Conservation (phyloP, 2,113 vertebrate species). For the Daubentonia madagascariensis region DNA sequence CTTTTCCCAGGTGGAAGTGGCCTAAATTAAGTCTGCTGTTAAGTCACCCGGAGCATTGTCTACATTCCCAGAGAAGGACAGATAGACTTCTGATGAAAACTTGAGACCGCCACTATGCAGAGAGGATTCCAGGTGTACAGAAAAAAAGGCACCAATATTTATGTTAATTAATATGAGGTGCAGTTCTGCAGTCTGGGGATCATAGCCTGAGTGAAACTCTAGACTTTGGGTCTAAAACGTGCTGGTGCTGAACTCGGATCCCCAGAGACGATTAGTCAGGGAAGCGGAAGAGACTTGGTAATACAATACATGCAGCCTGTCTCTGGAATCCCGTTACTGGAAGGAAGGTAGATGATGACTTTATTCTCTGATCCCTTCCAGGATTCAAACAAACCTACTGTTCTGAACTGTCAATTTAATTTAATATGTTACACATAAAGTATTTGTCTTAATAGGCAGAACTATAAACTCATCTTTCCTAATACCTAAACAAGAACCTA, state of each 20-base stretch:
- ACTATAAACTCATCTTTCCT: neutral
- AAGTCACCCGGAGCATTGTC: neutral
- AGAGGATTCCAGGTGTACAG: neutral
- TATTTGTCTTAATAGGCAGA: neutral
- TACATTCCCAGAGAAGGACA: neutral
- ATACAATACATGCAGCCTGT: slow-evolving; percentile 33
- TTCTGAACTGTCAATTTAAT: neutral
- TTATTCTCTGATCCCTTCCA: slow-evolving; percentile 48
- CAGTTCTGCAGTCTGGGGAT: neutral
- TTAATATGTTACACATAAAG: neutral
- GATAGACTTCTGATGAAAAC: neutral
- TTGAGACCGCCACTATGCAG: neutral
- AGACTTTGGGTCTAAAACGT: neutral
- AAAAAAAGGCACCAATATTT: neutral
- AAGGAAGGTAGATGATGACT: slow-evolving; percentile 31
- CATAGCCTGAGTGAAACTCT: slow-evolving; percentile 1
- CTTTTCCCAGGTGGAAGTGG: neutral
- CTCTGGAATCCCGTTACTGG: slow-evolving; percentile 52
- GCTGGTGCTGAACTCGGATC: neutral
- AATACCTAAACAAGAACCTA: neutral
- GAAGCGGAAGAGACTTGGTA: slow-evolving; percentile 49
- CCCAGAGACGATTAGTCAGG: neutral
- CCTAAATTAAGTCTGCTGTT: neutral
- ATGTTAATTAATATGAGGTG: neutral
- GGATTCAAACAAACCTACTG: neutral